Evolutionary conservation across 2,888 invertebrate species (phyloP).

Genomic region (Iselma pallidipennis): DNA sequence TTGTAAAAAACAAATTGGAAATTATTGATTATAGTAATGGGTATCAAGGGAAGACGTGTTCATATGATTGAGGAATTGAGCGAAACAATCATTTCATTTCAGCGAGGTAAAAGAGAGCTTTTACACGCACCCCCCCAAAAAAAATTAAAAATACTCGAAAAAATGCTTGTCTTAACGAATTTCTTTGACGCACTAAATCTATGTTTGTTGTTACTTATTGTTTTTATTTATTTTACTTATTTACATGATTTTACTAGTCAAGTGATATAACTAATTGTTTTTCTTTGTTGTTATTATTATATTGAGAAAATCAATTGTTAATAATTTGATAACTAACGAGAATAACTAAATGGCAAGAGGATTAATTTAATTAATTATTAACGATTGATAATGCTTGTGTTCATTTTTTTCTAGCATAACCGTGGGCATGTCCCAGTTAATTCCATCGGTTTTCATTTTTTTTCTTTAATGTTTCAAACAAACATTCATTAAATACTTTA

Average conservation of each 20-base stretch:
- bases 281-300: not conserved
- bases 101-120: slow-evolving; percentile 81
- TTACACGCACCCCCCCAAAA: not conserved
- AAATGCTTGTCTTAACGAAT: slow-evolving; percentile 13
- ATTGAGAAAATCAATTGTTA: not conserved
- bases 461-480: slow-evolving; percentile 2
- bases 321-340: not conserved
- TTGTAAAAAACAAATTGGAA: not conserved
- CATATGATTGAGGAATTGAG: slow-evolving; percentile 99
- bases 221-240: not conserved
- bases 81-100: slow-evolving; percentile 98
- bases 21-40: slow-evolving; percentile 82
- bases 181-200: slow-evolving; percentile 1
- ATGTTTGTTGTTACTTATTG: not conserved
- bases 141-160: not conserved
- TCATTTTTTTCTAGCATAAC: slow-evolving; percentile 18
- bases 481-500: too few relatives aligned
- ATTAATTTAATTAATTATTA: not conserved
- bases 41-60: slow-evolving; percentile 97
- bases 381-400: not conserved
- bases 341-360: not conserved
- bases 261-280: slow-evolving; percentile 15
- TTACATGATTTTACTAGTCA: slow-evolving; percentile 11
- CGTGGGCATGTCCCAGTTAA: slow-evolving; percentile 17
- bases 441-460: slow-evolving; percentile 12